Percentiles rank a stretch among this genome's conserved stretches.
Conservation (phyloP, 1,140 invertebrate species). For the Doryteuthis pealeii region DNA sequence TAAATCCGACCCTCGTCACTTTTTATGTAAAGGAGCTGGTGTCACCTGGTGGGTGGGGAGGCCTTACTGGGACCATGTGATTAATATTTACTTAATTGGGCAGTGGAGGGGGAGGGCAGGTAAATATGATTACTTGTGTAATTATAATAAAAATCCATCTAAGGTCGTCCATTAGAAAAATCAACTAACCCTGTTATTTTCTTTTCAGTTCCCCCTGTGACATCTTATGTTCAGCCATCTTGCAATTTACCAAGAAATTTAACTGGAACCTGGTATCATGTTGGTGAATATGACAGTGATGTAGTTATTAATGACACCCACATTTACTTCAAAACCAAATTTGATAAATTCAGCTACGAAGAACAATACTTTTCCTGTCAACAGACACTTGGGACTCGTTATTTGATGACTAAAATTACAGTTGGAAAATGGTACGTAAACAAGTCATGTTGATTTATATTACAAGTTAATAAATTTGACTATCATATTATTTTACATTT, state of each 20-base stretch:
- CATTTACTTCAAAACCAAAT: conserved; percentile 87
- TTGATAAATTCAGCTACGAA: conserved; percentile 74
- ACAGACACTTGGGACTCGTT: conserved; percentile 79
- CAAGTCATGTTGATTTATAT: no score
- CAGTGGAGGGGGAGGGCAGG: no score
- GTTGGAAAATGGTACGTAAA: conserved; percentile 87
- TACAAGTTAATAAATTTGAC: not conserved
- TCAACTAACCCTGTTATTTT: not conserved
- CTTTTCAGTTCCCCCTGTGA: conserved; percentile 41
- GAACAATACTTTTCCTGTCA: conserved; percentile 93
- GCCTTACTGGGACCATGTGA: no score
- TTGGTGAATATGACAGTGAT: conserved; percentile 76
- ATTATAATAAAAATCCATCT: no score
- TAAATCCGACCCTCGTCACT: no score
- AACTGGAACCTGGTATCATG: conserved; percentile 92
- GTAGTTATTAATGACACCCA: conserved; percentile 91
- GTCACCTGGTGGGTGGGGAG: no score
- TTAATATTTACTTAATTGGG: no score
- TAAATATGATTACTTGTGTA: no score
- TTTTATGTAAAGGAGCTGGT: no score
- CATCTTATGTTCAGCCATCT: conserved; percentile 73
- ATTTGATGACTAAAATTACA: conserved; percentile 93
- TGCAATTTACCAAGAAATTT: conserved; percentile 93
- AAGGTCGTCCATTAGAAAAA: no score
- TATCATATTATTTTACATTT: not conserved